Conservation (phyloP, 2,888 invertebrate genomes). For the Cecidostiba fungosa region DNA sequence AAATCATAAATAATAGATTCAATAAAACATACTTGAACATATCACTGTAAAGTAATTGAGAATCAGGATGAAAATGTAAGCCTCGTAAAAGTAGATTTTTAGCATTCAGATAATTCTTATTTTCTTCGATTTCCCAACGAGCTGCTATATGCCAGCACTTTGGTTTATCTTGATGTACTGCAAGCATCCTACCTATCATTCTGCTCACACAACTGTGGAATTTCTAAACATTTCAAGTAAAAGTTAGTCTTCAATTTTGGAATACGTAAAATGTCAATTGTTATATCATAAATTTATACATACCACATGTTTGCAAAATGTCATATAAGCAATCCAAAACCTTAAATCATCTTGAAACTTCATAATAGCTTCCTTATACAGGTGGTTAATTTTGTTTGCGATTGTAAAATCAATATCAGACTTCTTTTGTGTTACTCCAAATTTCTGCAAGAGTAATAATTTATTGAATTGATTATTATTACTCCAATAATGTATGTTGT, state of each 20-base stretch:
- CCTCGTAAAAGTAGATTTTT: conserved; percentile 88
- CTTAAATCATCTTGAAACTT: conserved; percentile 88
- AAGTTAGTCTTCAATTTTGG: conserved; percentile 40
- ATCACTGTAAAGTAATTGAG: conserved; percentile 86
- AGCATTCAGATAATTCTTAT: conserved; percentile 86
- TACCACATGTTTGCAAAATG: conserved; percentile 88
- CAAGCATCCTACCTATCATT: conserved; percentile 79
- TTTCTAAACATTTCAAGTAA: conserved; percentile 68
- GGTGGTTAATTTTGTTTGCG: conserved; percentile 86
- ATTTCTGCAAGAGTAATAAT: conserved; percentile 74
- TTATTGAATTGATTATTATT: conserved; percentile 28
- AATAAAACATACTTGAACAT: conserved; percentile 82
- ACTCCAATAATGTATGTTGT: background rate
- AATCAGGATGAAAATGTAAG: conserved; percentile 87
- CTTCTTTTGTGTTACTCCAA: conserved; percentile 83
- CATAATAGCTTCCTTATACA: conserved; percentile 87
- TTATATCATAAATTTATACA: conserved; percentile 67
- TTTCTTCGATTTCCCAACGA: conserved; percentile 88
- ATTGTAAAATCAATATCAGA: conserved; percentile 86
- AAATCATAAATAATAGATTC: background rate
- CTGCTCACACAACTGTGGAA: conserved; percentile 76
- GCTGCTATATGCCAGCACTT: conserved; percentile 91
- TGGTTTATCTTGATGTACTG: conserved; percentile 88
- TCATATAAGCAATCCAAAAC: conserved; percentile 89
- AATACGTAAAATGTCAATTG: conserved; percentile 8